A percentile compares a stretch with the other conserved stretches of the same genome.
Evolutionary conservation across 1,140 invertebrate genomes (phyloP).

Genomic region (Musca domestica): DNA sequence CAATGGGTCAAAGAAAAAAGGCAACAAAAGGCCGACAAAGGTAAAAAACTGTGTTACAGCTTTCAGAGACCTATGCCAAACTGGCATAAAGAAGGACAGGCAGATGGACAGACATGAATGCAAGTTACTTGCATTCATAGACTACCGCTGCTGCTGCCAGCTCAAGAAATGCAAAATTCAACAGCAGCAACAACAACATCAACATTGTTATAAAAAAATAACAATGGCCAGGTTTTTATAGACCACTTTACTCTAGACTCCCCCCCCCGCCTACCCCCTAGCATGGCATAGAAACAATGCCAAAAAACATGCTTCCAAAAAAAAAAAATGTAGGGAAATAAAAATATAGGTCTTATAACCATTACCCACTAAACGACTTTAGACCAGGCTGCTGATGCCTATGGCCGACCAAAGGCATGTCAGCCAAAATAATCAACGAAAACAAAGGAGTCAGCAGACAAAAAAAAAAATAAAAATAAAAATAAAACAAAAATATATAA

Average conservation of each 20-base stretch:
- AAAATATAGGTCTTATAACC: slow-evolving; percentile 19
- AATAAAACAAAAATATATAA: background rate
- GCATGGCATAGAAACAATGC: background rate
- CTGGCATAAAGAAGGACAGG: too few species aligned
- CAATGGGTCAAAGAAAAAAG: background rate
- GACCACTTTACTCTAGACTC: background rate
- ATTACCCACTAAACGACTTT: slow-evolving; percentile 19
- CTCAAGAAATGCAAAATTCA: background rate
- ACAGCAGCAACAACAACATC: background rate
- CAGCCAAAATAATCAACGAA: background rate
- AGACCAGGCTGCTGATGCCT: background rate
- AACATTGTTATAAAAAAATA: slow-evolving; percentile 8
- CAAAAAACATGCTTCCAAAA: background rate
- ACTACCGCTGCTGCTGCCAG: too few species aligned
- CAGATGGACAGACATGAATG: too few species aligned
- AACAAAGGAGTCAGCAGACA: background rate
- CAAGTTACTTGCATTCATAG: too few species aligned
- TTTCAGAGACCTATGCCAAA: too few species aligned
- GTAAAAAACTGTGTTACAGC: background rate
- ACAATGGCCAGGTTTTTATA: background rate
- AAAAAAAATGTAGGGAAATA: background rate
- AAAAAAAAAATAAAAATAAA: background rate
- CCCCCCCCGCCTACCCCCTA: background rate
- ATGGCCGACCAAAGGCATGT: background rate
- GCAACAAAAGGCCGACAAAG: background rate